Evolutionary conservation across 64 coral and sea anemone genomes (phyloP), one percentile per base, ranked within the genome.

Genomic region (Porites lutea): DNA sequence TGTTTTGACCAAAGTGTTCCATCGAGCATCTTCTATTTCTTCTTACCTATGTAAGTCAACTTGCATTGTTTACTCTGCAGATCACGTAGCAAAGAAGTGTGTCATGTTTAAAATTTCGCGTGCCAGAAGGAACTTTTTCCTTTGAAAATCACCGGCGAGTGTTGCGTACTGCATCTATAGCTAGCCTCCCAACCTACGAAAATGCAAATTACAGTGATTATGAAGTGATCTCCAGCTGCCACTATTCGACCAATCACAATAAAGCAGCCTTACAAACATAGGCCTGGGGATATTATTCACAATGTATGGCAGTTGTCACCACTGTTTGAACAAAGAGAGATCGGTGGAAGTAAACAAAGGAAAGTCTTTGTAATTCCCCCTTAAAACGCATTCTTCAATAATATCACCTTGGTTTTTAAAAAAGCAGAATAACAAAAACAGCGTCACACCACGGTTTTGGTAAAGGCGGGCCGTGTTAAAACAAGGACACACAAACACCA

Each of bases 201-300:
- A 65, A 84, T 84, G 81, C 81, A 84, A 84, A 84, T 84, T 48
- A 68, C 48, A 8, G 81, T 19, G 20, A 52, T 68, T 84, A 84
- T 51, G 64, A 53, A 68, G 81, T 84, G 61, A 84, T 84, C 37
- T 69, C 81, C 81, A 84, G 62, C 81, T 84, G 81, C 81, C 81
- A 84, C 12, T 44, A 8, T 18, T n/a, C 8, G 63, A 51, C 81
- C 81, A 84, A 84, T 84, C 61, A 69, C 8, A 11, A 7, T 16
- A 11, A 7, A 76, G 16, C 5, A 48, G 9, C 63, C 64, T 68
- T 52, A 69, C 44, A 84, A 84, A 84, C 81, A 84, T 9, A 45
- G 37, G 61, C 45, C 47, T 68, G 62, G 63, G 27, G 63, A 62
- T 61, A 68, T 84, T 68, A 84, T 84, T 61, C 81, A 13, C 81